phyloP scores from a whole-genome alignment of 2,113 vertebrate species.

The Petrocephalus microphthalmus region DNA sequence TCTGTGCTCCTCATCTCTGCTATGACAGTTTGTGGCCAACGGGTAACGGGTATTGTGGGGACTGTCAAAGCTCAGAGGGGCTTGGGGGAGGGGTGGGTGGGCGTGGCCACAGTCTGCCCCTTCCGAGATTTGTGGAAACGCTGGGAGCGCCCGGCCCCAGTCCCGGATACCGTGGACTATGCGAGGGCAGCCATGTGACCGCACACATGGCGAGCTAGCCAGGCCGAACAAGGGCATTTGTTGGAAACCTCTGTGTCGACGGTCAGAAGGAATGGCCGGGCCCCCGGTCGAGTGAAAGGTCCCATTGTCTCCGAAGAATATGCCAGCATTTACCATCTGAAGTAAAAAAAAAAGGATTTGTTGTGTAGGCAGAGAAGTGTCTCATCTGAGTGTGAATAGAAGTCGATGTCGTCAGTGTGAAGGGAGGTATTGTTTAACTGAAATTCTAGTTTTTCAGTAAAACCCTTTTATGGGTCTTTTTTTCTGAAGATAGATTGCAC shows the following conservation, averaged over 20 bases:
- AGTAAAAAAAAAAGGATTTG: not conserved
- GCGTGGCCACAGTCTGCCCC: not conserved
- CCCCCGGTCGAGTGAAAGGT: not conserved
- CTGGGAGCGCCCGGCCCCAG: not conserved
- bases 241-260: not conserved
- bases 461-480: not conserved
- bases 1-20: not conserved
- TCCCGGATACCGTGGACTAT: not conserved
- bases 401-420: not conserved
- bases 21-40: not conserved
- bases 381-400: not conserved
- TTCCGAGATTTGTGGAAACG: not conserved
- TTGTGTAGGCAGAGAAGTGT: not conserved
- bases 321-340: conserved; percentile 1
- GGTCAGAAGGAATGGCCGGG: not conserved
- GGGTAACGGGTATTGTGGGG: not conserved
- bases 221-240: not conserved
- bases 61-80: not conserved
- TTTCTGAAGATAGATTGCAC: not conserved
- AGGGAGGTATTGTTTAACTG: conserved; percentile 3
- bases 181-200: not conserved
- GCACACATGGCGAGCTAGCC: not conserved
- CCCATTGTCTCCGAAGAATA: conserved; percentile 8
- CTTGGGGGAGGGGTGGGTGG: not conserved
- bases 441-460: not conserved